Evolutionary conservation across 2,797 vertebrate species (phyloP).

Genomic region (Phoebastria nigripes): DNA sequence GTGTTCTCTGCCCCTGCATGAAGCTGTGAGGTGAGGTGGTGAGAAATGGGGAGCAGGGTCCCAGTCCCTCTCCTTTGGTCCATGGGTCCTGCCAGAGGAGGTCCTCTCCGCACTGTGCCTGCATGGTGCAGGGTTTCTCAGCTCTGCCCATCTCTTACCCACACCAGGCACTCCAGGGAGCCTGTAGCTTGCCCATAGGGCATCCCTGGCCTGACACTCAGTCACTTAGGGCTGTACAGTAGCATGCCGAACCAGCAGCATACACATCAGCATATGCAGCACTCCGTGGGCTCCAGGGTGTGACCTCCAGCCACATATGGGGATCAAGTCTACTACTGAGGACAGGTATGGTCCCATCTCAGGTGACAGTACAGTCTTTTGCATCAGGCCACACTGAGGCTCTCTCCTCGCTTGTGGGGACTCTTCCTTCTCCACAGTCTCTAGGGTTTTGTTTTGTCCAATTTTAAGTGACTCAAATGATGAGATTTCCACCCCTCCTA

Average conservation of each 20-base stretch:
- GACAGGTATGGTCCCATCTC: not conserved
- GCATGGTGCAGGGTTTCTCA: not conserved
- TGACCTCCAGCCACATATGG: not conserved
- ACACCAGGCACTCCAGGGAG: not conserved
- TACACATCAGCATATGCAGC: not conserved
- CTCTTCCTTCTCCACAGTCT: not conserved
- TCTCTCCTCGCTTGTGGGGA: not conserved
- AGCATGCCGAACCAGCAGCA: not conserved
- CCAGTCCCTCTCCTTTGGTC: not conserved
- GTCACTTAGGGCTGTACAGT: too few relatives aligned
- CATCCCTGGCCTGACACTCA: not conserved
- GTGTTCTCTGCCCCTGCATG: not conserved
- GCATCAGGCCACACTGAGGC: not conserved
- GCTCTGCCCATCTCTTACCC: not conserved
- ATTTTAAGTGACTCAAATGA: not conserved
- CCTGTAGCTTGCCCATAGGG: rapidly evolving
- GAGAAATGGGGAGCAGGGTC: not conserved
- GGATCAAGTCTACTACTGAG: not conserved
- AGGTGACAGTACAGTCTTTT: not conserved
- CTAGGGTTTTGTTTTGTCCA: not conserved
- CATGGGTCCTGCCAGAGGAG: not conserved
- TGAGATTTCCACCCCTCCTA: not conserved
- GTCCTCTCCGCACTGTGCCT: not conserved
- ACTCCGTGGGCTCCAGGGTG: too few relatives aligned
- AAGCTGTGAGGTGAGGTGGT: not conserved